These are phyloP conservation scores for Platorchestia sp. DNA, from an alignment of 1,140 invertebrate genomes.

Conservation along the genomic window DNA sequence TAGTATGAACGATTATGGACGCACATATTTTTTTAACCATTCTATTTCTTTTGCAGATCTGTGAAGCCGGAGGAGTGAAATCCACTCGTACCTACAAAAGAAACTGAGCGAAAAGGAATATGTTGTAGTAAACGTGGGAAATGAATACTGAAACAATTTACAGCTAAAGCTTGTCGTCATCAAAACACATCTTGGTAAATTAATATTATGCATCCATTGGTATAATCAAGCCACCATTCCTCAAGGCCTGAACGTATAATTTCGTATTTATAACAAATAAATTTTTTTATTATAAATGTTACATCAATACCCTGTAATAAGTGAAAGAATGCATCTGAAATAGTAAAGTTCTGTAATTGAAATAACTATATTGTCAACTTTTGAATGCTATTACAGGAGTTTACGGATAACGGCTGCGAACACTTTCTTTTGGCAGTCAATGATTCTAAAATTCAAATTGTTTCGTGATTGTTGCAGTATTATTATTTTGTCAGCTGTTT, in stretches of 20 bases:
- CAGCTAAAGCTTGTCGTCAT: neutral
- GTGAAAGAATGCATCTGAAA: no score
- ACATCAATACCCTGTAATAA: neutral
- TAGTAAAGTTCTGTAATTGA: no score
- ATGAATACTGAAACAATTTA: neutral
- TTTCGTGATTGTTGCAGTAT: no score
- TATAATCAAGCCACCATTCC: neutral
- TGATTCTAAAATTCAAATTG: no score
- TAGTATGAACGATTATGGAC: no score
- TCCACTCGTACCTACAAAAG: slow-evolving; percentile 46
- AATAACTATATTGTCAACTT: no score
- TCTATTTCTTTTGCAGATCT: slow-evolving; percentile 25
- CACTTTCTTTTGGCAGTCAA: no score
- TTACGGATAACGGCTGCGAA: no score
- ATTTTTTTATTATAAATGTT: neutral
- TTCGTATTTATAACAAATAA: neutral
- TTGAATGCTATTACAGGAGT: no score
- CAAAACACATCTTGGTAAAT: neutral
- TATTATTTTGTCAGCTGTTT: no score
- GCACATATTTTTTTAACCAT: no score
- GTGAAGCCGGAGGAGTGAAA: slow-evolving; percentile 30
- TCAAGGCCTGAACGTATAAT: neutral
- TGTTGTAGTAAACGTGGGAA: neutral
- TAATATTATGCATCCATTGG: neutral
- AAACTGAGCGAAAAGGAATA: neutral